Percentiles rank a stretch among this genome's conserved stretches.
Evolutionary conservation across 1,140 invertebrate species (phyloP).

Genomic region (Dryas iulia): DNA sequence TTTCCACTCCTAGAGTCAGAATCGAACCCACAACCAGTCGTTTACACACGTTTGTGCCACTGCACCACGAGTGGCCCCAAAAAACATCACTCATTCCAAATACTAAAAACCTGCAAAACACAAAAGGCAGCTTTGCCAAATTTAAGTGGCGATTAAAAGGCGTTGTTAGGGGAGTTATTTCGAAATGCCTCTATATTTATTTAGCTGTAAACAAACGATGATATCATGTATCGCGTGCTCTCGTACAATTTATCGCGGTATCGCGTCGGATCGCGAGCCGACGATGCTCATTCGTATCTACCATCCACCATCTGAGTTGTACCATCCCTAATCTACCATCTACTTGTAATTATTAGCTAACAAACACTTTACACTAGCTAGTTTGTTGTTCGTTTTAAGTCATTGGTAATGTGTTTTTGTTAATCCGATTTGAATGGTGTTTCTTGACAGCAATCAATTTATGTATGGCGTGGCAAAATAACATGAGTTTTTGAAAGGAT

Average conservation of each 20-base stretch:
- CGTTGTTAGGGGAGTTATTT: neutral
- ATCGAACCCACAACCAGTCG: too few species aligned
- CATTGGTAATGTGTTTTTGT: neutral
- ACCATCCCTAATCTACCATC: neutral
- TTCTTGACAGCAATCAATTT: too few species aligned
- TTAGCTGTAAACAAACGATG: conserved; percentile 17
- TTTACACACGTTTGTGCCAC: too few species aligned
- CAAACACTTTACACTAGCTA: conserved; percentile 18
- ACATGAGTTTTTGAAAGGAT: too few species aligned
- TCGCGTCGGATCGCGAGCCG: conserved; percentile 6
- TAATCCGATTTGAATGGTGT: too few species aligned
- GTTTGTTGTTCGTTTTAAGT: neutral
- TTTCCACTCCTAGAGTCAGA: too few species aligned
- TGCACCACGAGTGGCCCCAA: too few species aligned
- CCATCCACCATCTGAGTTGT: conserved; percentile 6
- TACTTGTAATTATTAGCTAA: conserved; percentile 1
- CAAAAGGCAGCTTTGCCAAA: too few species aligned
- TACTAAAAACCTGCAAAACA: too few species aligned
- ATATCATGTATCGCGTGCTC: conserved; percentile 15
- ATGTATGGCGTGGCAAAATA: too few species aligned
- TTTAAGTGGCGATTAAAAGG: neutral
- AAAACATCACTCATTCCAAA: too few species aligned
- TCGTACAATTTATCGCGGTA: conserved; percentile 3
- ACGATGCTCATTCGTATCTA: conserved; percentile 15
- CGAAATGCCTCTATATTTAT: conserved; percentile 2